Evolutionary conservation across 2,888 invertebrate species (phyloP).

Genomic region (Ormyrus rosae): DNA sequence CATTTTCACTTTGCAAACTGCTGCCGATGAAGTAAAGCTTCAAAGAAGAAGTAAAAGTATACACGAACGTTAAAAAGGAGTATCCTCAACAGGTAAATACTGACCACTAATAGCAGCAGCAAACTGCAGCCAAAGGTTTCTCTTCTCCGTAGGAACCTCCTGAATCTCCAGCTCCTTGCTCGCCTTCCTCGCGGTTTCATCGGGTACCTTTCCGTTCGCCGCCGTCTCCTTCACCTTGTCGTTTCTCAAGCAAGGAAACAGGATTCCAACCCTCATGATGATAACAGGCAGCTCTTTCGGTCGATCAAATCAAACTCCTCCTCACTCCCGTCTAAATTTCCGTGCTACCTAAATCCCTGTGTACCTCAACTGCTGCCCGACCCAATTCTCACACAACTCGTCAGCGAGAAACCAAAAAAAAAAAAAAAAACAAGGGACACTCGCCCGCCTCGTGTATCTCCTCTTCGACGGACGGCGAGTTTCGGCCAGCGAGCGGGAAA

Average conservation of each 20-base stretch:
- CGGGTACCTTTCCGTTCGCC: not conserved
- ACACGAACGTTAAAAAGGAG: no score
- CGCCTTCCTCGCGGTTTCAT: not conserved
- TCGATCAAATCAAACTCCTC: no score
- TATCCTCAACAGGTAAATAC: constrained; percentile 9
- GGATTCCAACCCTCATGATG: constrained; percentile 32
- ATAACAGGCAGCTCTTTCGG: no score
- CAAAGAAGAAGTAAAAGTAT: no score
- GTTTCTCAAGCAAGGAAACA: constrained; percentile 35
- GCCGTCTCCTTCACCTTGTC: not conserved
- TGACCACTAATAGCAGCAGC: constrained; percentile 62
- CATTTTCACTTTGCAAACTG: no score
- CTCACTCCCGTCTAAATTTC: no score
- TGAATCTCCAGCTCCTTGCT: constrained; percentile 53
- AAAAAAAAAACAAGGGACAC: no score
- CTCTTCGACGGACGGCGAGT: not conserved
- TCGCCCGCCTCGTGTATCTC: not conserved
- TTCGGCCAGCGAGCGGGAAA: not conserved
- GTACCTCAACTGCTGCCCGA: no score
- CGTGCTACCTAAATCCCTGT: no score
- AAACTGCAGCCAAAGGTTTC: constrained; percentile 64
- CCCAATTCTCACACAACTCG: no score
- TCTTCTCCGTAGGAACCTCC: constrained; percentile 55
- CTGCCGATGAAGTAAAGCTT: no score
- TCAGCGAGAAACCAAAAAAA: no score